These are phyloP conservation scores for Pocillopora meandrina DNA, from an alignment of 92 coral and sea anemone species.

Conservation along the genomic window DNA sequence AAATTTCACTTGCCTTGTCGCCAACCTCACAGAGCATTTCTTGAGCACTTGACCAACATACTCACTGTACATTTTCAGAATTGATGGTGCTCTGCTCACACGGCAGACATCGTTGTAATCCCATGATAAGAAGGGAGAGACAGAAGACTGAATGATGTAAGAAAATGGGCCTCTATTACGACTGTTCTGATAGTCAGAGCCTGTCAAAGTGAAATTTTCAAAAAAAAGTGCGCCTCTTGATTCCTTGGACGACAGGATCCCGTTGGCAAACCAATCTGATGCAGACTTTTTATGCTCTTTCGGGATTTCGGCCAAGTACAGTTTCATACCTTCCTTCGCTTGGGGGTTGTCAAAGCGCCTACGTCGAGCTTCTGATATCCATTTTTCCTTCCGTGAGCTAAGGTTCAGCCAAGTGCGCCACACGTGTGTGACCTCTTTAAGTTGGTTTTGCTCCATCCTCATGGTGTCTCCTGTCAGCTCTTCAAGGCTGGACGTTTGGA, in stretches of 20 bases:
- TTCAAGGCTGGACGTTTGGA: constrained; percentile 39
- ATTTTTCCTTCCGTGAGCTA: constrained; percentile 22
- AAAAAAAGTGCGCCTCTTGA: constrained; percentile 24
- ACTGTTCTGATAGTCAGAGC: constrained; percentile 21
- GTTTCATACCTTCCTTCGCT: constrained; percentile 28
- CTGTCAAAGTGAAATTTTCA: constrained; percentile 72
- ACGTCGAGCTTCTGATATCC: constrained; percentile 54
- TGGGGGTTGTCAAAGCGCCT: constrained; percentile 4
- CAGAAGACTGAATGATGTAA: constrained; percentile 26
- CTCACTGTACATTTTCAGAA: constrained; percentile 61
- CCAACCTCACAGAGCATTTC: constrained; percentile 31
- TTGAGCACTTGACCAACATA: constrained; percentile 60
- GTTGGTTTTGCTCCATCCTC: constrained; percentile 44
- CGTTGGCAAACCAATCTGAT: constrained; percentile 66
- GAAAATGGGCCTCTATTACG: constrained; percentile 9
- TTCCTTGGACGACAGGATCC: constrained; percentile 60
- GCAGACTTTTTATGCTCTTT: constrained; percentile 59
- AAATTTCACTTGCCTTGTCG: constrained; percentile 30
- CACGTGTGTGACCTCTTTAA: constrained; percentile 39
- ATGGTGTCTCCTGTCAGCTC: constrained; percentile 58
- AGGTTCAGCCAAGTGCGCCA: constrained; percentile 73
- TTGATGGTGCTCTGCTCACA: constrained; percentile 31
- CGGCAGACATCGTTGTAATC: constrained; percentile 62
- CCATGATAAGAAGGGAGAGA: constrained; percentile 68
- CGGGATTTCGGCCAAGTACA: constrained; percentile 37